These are phyloP conservation scores for Dermolepida albohirtum DNA, from an alignment of 2,888 invertebrate species.

Conservation along the genomic window DNA sequence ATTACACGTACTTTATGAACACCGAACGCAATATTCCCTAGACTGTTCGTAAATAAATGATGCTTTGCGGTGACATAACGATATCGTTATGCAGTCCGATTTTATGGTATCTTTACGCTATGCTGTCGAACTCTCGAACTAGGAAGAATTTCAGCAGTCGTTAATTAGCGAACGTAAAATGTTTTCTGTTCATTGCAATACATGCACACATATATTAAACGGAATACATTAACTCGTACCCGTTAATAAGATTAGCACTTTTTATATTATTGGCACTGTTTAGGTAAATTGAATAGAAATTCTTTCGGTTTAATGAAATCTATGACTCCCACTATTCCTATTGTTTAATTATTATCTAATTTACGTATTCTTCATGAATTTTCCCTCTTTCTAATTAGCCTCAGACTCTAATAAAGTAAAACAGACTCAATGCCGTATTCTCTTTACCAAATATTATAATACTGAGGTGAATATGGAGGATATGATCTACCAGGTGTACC, in stretches of 20 bases:
- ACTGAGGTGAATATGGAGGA: too few species aligned
- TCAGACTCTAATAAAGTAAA: too few species aligned
- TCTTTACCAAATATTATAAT: too few species aligned
- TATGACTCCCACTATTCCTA: too few species aligned
- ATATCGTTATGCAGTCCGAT: conserved; percentile 16
- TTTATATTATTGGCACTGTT: background rate
- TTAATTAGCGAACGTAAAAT: background rate
- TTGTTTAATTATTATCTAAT: too few species aligned
- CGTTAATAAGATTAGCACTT: conserved; percentile 7
- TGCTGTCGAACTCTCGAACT: conserved; percentile 10
- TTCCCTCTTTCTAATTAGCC: too few species aligned
- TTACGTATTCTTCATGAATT: too few species aligned
- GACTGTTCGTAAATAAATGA: background rate
- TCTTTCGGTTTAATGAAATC: background rate
- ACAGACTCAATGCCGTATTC: too few species aligned
- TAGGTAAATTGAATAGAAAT: conserved; percentile 1
- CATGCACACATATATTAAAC: background rate
- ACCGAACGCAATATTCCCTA: background rate
- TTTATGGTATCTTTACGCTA: conserved; percentile 12
- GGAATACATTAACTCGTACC: conserved; percentile 4
- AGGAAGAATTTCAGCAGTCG: conserved; percentile 13
- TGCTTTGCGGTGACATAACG: conserved; percentile 11
- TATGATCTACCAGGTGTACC: too few species aligned
- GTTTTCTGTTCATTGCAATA: background rate
- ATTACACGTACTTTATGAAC: conserved; percentile 2